Base-by-base conservation (phyloP, 2,797 vertebrate genomes). In the Periophthalmus magnuspinnatus region DNA sequence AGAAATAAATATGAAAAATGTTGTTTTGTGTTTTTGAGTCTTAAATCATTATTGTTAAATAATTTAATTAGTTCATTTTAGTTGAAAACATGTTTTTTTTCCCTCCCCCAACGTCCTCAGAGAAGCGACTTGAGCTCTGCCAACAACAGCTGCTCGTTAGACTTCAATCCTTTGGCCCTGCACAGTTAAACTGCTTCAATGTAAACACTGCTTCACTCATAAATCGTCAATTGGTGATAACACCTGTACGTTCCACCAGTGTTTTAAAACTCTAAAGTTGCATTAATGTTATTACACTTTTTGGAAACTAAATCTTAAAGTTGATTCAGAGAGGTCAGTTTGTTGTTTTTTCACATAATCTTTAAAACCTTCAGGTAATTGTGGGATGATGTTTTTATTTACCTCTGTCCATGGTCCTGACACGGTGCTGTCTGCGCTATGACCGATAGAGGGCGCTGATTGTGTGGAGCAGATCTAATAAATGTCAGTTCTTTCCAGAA, bases 91-190 rank as follows among this genome's bases (percentile, higher is more conserved):
- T 48, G 47, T 22, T 45, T 45, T 45, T 34, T 45, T 45, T 36
- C 55, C 47, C 60, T 55, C 50, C 80, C 1, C 45, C 50, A 55
- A 2, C 5, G 24, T 22, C 74, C 70, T 38, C 59, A 74, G 60
- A 58, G 32, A 61, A 75, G 13, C 74, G 77, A 82, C 73, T 80
- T 76, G 71, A 77, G 68, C n/a, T 11, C 80, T 89, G 89, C 86
- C 90, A 90, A 70, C 65, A 80, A 72, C 88, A 90, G 87, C 89
- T 91, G 91, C 85, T 90, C 88, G 91, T 89, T 91, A 91, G 77
- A 77, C 54, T 72, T 78, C 0, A 3, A 76, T 69, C 71, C 76
- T 34, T 63, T 11, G 61, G 66, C 69, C 48, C 80, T 47, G 65
- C 67, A 72, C 68, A 74, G 54, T 71, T 78, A 21, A 77, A 64